Base-by-base conservation (phyloP, 2,113 vertebrate species). In the Phrynocephalus versicolor region DNA sequence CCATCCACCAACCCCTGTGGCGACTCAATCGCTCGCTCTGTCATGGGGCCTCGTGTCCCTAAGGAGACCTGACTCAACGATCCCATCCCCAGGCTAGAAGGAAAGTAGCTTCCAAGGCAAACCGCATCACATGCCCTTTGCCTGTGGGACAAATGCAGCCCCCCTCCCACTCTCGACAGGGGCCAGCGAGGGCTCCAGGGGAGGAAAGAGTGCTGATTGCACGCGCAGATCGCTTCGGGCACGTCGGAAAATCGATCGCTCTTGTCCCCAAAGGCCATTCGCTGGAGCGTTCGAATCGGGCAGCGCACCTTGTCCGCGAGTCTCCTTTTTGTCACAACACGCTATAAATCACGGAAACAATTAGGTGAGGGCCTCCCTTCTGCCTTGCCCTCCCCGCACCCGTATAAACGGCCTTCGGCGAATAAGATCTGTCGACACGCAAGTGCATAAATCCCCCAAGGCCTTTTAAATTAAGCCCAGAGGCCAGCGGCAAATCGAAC, bases 341-440 rank as follows among this genome's bases (percentile, higher is more conserved):
- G 90, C 93, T 91, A 95, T 96, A 96, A 96, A 96, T 97, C 96
- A 96, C 87, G 90, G 93, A 92, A 96, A 94, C 93, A 95, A 96
- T 96, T 95, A 95, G 57, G 91, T 87, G 95, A 95, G 90, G n/a
- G 58, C 92, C 93, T 19, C 92, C 77, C 57, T 15, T 37, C 67
- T 2, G 64, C 3, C 51, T 33, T 23, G 14, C 70, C 35, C 70
- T 23, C 70, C 23, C 57, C 85, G 80, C 92, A 94, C 94, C 93
- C 93, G 89, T 94, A 64, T 81, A 96, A 97, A 94, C 81, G 92
- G 96, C 88, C 96, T 96, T 95, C 41, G 85, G 96, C 95, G 96
- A 85, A 87, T 95, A 93, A 95, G 96, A 94, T 93, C 93, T 91
- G 89, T 91, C 93, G 92, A 13, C 69, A 4, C 58, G 83, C 89